Conservation (phyloP, 2,888 invertebrate species). For the Rhopalosiphum nymphaeae region DNA sequence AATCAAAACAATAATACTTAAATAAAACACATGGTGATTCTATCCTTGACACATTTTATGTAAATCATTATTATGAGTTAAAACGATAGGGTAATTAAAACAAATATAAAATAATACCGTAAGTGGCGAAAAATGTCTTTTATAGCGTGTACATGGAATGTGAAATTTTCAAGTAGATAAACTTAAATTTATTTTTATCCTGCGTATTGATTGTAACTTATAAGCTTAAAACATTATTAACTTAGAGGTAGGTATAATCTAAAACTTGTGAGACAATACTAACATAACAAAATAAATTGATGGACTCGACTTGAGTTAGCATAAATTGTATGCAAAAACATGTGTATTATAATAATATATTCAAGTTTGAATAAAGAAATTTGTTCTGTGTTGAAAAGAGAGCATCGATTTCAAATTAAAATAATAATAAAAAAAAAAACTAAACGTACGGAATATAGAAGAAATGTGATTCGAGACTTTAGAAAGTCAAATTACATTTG, state of each 20-base stretch:
- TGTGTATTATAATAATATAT: background rate
- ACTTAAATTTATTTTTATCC: constrained; percentile 10
- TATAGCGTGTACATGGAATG: background rate
- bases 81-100: background rate
- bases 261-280: background rate
- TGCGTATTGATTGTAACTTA: background rate
- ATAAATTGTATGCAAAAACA: background rate
- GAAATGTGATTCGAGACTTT: background rate
- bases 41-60: background rate
- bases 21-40: background rate
- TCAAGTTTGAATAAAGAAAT: background rate
- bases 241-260: constrained; percentile 22
- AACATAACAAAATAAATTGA: background rate
- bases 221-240: background rate
- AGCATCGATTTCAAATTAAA: background rate
- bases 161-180: background rate
- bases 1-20: constrained; percentile 5
- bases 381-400: background rate
- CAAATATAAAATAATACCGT: background rate
- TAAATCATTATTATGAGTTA: background rate
- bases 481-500: background rate
- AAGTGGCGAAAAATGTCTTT: background rate
- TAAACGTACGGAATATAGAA: constrained; percentile 4
- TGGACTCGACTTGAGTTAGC: background rate
- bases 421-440: background rate